Evolutionary conservation across 35 echinoderm and acorn worm species (phyloP).

Genomic region (Apostichopus californicus): DNA sequence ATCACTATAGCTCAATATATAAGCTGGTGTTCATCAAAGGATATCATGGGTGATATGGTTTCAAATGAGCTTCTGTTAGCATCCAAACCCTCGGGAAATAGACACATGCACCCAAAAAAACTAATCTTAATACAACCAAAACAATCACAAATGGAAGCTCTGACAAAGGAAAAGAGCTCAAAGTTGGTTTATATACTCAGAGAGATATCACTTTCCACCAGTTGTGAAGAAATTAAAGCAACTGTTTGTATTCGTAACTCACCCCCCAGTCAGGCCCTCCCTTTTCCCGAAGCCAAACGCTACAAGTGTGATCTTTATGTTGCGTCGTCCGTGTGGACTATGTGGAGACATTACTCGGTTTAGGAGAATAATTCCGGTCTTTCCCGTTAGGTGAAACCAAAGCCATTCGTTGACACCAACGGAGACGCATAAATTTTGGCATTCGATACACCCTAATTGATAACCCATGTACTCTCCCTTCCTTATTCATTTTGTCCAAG

Average conservation of each 20-base stretch:
- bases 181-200: too few species aligned
- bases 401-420: conserved; percentile 21
- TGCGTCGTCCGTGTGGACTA: background rate
- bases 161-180: too few species aligned
- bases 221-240: background rate
- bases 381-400: conserved; percentile 17
- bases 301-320: conserved; percentile 26
- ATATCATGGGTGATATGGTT: too few species aligned
- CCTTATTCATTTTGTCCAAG: conserved; percentile 30
- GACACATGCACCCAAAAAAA: too few species aligned
- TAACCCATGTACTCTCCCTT: conserved; percentile 28
- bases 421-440: conserved; percentile 30
- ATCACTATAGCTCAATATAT: too few species aligned
- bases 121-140: too few species aligned
- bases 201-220: too few species aligned
- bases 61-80: too few species aligned
- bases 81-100: too few species aligned
- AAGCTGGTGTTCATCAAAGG: too few species aligned
- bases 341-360: conserved; percentile 11
- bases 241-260: background rate
- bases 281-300: background rate
- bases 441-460: conserved; percentile 44
- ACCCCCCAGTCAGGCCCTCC: background rate
- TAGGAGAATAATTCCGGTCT: background rate
- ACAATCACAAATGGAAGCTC: too few species aligned